These are phyloP conservation scores for Hylia prasina DNA, from an alignment of 2,113 vertebrate species.

Conservation along the genomic window DNA sequence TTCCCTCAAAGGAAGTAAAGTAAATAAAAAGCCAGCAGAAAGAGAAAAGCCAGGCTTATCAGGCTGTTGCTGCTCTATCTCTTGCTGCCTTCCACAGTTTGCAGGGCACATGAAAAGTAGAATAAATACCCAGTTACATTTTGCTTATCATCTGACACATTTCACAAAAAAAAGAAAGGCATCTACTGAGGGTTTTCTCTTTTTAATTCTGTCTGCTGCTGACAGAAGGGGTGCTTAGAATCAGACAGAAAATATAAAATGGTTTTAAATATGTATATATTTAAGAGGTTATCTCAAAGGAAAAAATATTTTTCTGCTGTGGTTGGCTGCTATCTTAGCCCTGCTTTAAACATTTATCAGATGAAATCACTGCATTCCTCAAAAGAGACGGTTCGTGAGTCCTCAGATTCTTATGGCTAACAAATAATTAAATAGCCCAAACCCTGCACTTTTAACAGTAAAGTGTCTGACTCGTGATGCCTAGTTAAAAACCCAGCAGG, in stretches of 20 bases:
- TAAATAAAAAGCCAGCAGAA: constrained; percentile 16
- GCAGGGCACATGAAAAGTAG: constrained; percentile 37
- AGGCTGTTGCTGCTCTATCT: constrained; percentile 1
- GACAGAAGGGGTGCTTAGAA: neutral
- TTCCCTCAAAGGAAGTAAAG: neutral
- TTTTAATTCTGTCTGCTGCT: neutral
- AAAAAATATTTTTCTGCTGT: constrained; percentile 35
- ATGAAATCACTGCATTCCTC: constrained; percentile 49
- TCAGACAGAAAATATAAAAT: constrained; percentile 1
- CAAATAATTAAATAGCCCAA: constrained; percentile 43
- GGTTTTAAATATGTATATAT: constrained; percentile 21
- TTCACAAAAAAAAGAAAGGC: constrained; percentile 12
- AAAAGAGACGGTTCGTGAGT: neutral
- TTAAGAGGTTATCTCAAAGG: constrained; percentile 39
- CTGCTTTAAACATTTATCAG: constrained; percentile 50
- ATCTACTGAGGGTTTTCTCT: neutral
- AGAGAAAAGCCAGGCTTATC: constrained; percentile 23
- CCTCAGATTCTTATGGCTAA: neutral
- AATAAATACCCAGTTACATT: constrained; percentile 47
- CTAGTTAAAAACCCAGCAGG: neutral
- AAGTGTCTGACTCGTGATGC: neutral
- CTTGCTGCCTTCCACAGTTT: constrained; percentile 43
- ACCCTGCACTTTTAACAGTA: neutral
- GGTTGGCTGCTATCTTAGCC: neutral
- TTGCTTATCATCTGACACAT: constrained; percentile 48